These are phyloP conservation scores for Andrena trimmerana DNA, from an alignment of 2,888 invertebrate genomes.

Conservation along the genomic window DNA sequence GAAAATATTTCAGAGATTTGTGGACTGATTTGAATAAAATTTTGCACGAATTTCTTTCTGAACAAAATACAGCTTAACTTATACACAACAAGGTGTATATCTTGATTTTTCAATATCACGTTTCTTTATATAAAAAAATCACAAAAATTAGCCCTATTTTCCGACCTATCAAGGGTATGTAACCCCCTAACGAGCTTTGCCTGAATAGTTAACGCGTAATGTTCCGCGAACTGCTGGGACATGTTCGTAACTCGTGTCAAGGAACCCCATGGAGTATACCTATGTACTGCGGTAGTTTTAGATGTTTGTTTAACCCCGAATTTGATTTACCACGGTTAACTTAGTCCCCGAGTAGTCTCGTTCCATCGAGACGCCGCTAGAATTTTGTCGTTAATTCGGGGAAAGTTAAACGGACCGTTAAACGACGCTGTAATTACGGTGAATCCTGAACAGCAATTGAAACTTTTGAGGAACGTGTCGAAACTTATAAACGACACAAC, in stretches of 20 bases:
- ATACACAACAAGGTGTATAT: too few species aligned
- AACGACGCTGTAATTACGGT: neutral
- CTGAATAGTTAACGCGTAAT: constrained; percentile 4
- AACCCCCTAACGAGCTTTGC: constrained; percentile 15
- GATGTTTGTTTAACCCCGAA: constrained; percentile 26
- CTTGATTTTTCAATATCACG: too few species aligned
- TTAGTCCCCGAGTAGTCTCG: neutral
- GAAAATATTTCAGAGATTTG: too few species aligned
- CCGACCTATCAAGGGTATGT: neutral
- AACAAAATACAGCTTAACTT: too few species aligned
- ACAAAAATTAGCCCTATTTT: too few species aligned
- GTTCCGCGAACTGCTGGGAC: neutral
- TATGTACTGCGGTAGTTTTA: neutral
- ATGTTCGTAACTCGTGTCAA: neutral
- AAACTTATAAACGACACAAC: neutral
- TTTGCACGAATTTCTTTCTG: too few species aligned
- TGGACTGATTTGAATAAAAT: too few species aligned
- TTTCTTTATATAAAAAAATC: too few species aligned
- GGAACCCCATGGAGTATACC: neutral
- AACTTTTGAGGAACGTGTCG: neutral
- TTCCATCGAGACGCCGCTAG: constrained; percentile 1
- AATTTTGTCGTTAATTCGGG: constrained; percentile 22
- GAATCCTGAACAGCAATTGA: neutral
- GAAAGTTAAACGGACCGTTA: constrained; percentile 9
- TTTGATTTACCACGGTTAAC: constrained; percentile 18